These are phyloP conservation scores for Argynnis bischoffii DNA, from an alignment of 2,888 invertebrate genomes.

Conservation along the genomic window DNA sequence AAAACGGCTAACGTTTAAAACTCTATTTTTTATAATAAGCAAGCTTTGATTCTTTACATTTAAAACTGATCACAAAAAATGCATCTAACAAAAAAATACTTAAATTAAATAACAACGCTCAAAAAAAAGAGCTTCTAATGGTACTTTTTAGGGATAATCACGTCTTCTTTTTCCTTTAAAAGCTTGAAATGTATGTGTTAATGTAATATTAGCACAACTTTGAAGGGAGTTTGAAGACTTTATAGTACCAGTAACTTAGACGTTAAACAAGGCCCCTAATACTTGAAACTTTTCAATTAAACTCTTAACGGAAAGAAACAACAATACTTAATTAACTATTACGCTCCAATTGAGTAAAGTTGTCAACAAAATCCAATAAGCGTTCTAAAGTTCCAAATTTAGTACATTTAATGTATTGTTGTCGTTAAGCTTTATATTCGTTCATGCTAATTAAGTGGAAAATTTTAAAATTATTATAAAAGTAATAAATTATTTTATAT, in stretches of 20 bases:
- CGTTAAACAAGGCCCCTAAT: conserved; percentile 44
- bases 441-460: no score
- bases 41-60: no score
- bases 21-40: no score
- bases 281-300: conserved; percentile 67
- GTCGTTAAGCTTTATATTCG: no score
- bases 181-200: conserved; percentile 22
- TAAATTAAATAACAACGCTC: neutral
- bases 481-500: no score
- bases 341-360: conserved; percentile 54
- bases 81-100: no score
- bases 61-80: no score
- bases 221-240: conserved; percentile 38
- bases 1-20: neutral
- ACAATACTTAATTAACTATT: conserved; percentile 66
- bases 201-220: conserved; percentile 38
- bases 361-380: conserved; percentile 52
- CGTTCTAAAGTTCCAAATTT: conserved; percentile 31
- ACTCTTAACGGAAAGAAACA: conserved; percentile 63
- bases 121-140: conserved; percentile 8
- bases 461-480: no score
- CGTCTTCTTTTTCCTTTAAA: conserved; percentile 8
- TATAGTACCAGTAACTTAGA: conserved; percentile 58
- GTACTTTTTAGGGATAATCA: conserved; percentile 7
- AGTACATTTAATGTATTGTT: conserved; percentile 34